Conservation (phyloP, 1,140 invertebrate genomes). For the Lepidostoma basale region DNA sequence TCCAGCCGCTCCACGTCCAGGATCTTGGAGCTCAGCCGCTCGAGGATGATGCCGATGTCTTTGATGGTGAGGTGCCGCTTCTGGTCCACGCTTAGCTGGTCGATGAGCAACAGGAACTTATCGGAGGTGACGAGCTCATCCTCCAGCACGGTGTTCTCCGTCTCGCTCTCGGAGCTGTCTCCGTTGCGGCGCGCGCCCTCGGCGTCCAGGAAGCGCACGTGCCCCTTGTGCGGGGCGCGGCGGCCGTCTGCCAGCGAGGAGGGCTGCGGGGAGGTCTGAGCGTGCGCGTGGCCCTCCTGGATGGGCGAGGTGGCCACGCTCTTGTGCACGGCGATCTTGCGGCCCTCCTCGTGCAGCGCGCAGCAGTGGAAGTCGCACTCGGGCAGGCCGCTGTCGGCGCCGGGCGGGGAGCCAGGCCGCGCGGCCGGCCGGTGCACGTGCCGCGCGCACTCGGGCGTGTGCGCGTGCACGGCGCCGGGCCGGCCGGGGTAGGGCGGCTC, state of each 20-base stretch:
- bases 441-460: constrained; percentile 82
- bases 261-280: constrained; percentile 65
- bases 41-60: constrained; percentile 93
- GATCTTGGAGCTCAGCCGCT: constrained; percentile 89
- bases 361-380: constrained; percentile 96
- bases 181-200: constrained; percentile 68
- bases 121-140: constrained; percentile 87
- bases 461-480: constrained; percentile 74
- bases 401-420: constrained; percentile 62
- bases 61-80: constrained; percentile 90
- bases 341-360: constrained; percentile 88
- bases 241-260: constrained; percentile 59
- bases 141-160: constrained; percentile 89
- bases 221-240: constrained; percentile 65
- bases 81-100: constrained; percentile 89
- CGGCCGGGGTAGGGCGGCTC: constrained; percentile 64
- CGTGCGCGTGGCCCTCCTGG: constrained; percentile 75
- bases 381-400: constrained; percentile 64
- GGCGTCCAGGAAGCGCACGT: constrained; percentile 78
- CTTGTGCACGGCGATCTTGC: constrained; percentile 88
- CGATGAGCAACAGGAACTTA: constrained; percentile 90
- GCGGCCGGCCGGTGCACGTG: constrained; percentile 68
- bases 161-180: constrained; percentile 89
- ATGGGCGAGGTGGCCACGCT: constrained; percentile 90
- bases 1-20: constrained; percentile 90